Conservation (phyloP, 2,797 vertebrate genomes). For the Sphenodon punctatus region DNA sequence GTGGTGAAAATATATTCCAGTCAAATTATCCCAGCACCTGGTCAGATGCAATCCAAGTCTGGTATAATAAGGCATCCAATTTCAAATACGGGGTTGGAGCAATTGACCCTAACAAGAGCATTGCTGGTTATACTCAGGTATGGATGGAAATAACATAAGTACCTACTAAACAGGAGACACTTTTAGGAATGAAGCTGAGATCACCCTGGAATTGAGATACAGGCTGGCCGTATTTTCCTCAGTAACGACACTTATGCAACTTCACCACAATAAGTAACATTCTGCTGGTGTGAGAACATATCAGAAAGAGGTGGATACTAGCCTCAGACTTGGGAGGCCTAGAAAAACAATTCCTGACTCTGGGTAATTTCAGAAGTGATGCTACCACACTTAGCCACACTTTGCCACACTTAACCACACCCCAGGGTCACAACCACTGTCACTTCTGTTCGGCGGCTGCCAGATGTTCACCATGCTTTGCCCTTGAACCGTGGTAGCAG, state of each 20-base stretch:
- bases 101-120: fast-evolving
- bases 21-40: slow-evolving; percentile 19
- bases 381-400: too few species aligned
- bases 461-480: too few species aligned
- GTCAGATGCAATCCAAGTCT: slow-evolving; percentile 38
- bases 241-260: neutral
- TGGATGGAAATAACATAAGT: neutral
- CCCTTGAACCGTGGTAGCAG: too few species aligned
- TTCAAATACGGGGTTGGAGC: slow-evolving; percentile 56
- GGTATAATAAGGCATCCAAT: slow-evolving; percentile 24
- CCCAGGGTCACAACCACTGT: too few species aligned
- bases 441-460: neutral
- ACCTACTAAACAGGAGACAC: neutral
- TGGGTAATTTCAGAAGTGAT: too few species aligned
- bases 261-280: neutral
- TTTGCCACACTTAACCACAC: too few species aligned
- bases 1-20: slow-evolving; percentile 46
- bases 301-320: neutral
- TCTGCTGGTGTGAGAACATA: neutral
- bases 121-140: slow-evolving; percentile 65
- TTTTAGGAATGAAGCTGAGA: neutral
- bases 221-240: neutral
- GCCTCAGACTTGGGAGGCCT: neutral
- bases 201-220: neutral
- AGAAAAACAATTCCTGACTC: neutral